Evolutionary conservation across 2,113 vertebrate species (phyloP), one percentile per base, ranked within the genome.

Genomic region (Macroglossus sobrinus): DNA sequence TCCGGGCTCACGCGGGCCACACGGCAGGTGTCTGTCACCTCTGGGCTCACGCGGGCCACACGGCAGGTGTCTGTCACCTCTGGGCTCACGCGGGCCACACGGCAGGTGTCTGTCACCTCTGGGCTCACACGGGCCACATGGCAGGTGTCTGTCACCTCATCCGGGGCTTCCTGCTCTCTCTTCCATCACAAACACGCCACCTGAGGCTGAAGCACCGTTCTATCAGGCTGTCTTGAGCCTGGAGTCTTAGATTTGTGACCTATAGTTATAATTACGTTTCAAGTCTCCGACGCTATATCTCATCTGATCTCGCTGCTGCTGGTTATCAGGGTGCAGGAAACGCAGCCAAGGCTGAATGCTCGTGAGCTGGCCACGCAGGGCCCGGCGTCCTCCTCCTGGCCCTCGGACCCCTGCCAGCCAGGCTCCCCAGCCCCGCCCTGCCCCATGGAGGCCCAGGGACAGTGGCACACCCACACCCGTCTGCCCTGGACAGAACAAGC

Each of bases 191-290:
- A 97, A 98, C 96, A 96, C 96, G 69, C 97, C 94, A 93, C 96
- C 92, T 97, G 98, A 93, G 97, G 96, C 81, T 95, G 95, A 98
- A 98, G 96, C 97, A 98, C 97, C 98, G 98, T 97, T 97, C 94
- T 94, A 98, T 98, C 97, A 96, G 97, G 92, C 85, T 97, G 97
- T 95, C 97, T 97, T 97, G 98, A 97, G 97, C 97, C 97, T 28
- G 38, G 92, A 96, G 98, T 95, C 98, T 95, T 95, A 86, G 87
- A 18, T 93, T 94, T 95, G 97, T 98, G 98, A 98, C 97, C 95
- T 96, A 97, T 95, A 84, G 97, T 97, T 98, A 98, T 98, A 98
- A 98, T 98, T 98, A 98, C 98, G 97, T 98, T 97, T 98, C 97
- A 98, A 97, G 98, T 97, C 98, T 97, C 98, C 97, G 84, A 95